Evolutionary conservation across 2,797 vertebrate species (phyloP), one percentile per base, ranked within the genome.

Genomic region (Todus mexicanus): DNA sequence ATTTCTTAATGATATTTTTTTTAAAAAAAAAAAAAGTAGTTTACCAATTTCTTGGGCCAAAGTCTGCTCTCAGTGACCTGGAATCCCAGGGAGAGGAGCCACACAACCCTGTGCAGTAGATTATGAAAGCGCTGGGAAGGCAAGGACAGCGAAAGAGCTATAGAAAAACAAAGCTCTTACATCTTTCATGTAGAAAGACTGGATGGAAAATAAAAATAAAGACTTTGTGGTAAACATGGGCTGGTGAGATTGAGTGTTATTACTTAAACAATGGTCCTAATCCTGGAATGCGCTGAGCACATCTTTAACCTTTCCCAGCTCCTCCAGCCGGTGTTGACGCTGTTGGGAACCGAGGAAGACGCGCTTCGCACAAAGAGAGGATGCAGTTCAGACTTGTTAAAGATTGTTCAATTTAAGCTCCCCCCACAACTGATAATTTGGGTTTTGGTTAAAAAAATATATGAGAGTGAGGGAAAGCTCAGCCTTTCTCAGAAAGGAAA

Each of bases 181-280:
- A 50, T 29, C n/a, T 83, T 90, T 61, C 38, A 29, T 2, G 6
- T 35, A 48, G 37, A 40, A 87, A 84, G 53, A 7, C 14, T 66
- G 23, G 19, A 71, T 68, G 25, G n/a, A 75, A 93, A 89, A 89
- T 11, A 73, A 68, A 87, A 87, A 86, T 29, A 18, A 70, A 77
- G 59, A 79, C 83, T 87, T 76, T 5, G 19, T 26, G 27, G 63
- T 57, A 69, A 82, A 66, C 47, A 74, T 1, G 11, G 40, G 78
- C 43, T 94, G 72, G 69, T 85, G 61, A 90, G 91, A 93, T 59
- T 80, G 87, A 85, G 61, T 89, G 84, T 74, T 81, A 66, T 92
- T 93, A 94, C n/a, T 45, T 18, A 59, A 94, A 94, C 90, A 94
- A 85, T 74, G 66, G 61, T 51, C 50, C 75, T 94, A 92, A 96